Base-by-base conservation (phyloP, 2,113 vertebrate genomes). In the Gallinago undulata region DNA sequence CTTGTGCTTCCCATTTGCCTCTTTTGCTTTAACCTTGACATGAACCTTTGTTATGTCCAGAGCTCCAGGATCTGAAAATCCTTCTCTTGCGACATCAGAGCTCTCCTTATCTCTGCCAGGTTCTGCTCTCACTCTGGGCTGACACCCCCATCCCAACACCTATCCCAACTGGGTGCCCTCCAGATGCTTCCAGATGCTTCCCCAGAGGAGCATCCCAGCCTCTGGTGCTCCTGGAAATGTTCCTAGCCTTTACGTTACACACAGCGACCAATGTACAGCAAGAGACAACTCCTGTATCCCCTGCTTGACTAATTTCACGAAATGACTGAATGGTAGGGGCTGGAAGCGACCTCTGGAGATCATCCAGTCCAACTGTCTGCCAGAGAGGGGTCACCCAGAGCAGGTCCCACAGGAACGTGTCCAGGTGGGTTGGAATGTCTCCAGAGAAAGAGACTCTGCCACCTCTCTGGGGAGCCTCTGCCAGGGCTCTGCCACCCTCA, bases 241-340 rank as follows among this genome's bases (percentile, higher is more conserved):
- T 33, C 27, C n/a, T 0, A 0, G 2, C 25, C 53, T 15, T 27
- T 47, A 18, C 0, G 3, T 30, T 60, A 69, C 7, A 48, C 35
- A 37, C 25, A 22, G 33, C 0, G 1, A 53, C 51, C 25, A 15
- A 55, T 24, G 12, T 11, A 28, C 22, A 51, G 17, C 2, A 0
- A 31, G 19, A 2, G 0, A 27, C 22, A 23, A 39, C 19, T 67
- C 33, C 75, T 8, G 4, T 69, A 43, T 57, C 19, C 19, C 17
- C 9, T 22, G 9, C 8, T 89, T 77, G 59, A 41, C 33, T 56
- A 25, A 47, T 43, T 84, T 55, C 2, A 53, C 4, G 14, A 25
- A 53, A 53, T 53, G 14, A 53, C 51, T 5, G 25, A 27, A 27
- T 53, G 24, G 51, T 27, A 53, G 51, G 25, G 8, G 13, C 27